phyloP scores from a whole-genome alignment of 2,797 vertebrate genomes.

The Erpetoichthys calabaricus region DNA sequence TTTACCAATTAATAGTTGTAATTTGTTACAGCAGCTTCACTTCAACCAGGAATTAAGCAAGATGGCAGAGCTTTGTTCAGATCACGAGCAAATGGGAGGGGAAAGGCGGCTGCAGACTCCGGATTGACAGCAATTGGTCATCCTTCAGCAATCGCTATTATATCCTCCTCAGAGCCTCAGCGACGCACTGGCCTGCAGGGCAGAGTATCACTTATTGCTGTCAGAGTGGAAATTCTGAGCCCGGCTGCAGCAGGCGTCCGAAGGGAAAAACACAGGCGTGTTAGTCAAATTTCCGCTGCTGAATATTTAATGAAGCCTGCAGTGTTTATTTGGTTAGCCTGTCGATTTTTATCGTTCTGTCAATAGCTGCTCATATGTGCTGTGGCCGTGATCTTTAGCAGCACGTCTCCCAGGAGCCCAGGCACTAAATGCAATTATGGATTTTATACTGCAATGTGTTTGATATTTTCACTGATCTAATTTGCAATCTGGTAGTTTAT shows the following conservation, averaged over 20 bases:
- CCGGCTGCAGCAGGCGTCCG: conserved; percentile 30
- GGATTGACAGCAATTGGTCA: conserved; percentile 57
- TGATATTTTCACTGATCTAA: conserved; percentile 99
- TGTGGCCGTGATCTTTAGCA: conserved; percentile 94
- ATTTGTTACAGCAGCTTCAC: too few relatives aligned
- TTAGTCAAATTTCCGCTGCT: conserved; percentile 92
- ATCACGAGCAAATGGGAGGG: conserved; percentile 30
- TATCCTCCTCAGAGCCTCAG: conserved; percentile 30
- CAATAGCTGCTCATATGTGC: conserved; percentile 92
- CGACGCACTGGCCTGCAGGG: conserved; percentile 44
- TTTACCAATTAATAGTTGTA: too few relatives aligned
- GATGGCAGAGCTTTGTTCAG: conserved; percentile 20
- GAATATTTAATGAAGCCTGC: conserved; percentile 97
- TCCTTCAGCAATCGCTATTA: conserved; percentile 30
- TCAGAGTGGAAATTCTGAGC: conserved; percentile 30
- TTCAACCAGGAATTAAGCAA: background rate
- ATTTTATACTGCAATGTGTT: conserved; percentile 97
- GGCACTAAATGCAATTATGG: conserved; percentile 98
- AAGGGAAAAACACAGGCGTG: conserved; percentile 33
- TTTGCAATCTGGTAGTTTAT: conserved; percentile 99
- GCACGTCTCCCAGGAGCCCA: conserved; percentile 72
- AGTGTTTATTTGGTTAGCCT: conserved; percentile 98
- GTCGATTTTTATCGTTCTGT: conserved; percentile 99
- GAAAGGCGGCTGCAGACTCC: conserved; percentile 42
- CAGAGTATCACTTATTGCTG: conserved; percentile 61